phyloP scores from a whole-genome alignment of 2,888 invertebrate species.

The Sceliomorpha sp. region DNA sequence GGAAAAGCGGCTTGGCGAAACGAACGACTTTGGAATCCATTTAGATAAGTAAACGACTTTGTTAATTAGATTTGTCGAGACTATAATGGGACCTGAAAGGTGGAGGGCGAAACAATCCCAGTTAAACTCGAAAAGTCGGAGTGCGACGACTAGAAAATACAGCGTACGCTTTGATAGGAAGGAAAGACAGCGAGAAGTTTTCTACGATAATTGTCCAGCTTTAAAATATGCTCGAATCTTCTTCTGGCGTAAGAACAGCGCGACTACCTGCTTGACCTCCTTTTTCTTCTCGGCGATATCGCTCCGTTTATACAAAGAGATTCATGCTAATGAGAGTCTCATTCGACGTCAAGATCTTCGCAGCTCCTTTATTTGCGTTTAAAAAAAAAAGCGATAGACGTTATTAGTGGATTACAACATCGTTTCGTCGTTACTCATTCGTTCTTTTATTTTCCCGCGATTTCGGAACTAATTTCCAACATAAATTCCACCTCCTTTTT shows the following conservation, averaged over 20 bases:
- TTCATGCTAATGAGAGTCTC: slow-evolving; percentile 53
- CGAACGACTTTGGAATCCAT: slow-evolving; percentile 70
- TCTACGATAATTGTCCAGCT: slow-evolving; percentile 56
- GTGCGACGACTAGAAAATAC: slow-evolving; percentile 60
- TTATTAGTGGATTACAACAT: slow-evolving; percentile 22
- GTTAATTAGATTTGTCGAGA: slow-evolving; percentile 74
- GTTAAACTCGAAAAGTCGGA: slow-evolving; percentile 62
- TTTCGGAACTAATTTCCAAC: neutral
- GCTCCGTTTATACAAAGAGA: slow-evolving; percentile 49
- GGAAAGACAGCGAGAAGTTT: slow-evolving; percentile 51
- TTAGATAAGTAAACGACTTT: slow-evolving; percentile 75
- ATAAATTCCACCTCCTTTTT: too few relatives aligned
- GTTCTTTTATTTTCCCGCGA: slow-evolving; percentile 5
- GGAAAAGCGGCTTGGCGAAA: slow-evolving; percentile 59
- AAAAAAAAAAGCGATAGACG: slow-evolving; percentile 13
- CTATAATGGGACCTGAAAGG: slow-evolving; percentile 63
- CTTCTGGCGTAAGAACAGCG: slow-evolving; percentile 35
- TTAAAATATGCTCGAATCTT: slow-evolving; percentile 62
- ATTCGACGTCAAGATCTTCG: slow-evolving; percentile 26
- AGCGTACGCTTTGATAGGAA: slow-evolving; percentile 52
- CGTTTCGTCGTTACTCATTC: slow-evolving; percentile 16
- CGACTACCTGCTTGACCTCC: slow-evolving; percentile 52
- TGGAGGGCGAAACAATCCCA: slow-evolving; percentile 67
- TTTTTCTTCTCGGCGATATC: slow-evolving; percentile 51
- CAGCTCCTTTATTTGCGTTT: slow-evolving; percentile 27